phyloP scores from a whole-genome alignment of 2,888 invertebrate genomes.

The Drosophila multiciliata region DNA sequence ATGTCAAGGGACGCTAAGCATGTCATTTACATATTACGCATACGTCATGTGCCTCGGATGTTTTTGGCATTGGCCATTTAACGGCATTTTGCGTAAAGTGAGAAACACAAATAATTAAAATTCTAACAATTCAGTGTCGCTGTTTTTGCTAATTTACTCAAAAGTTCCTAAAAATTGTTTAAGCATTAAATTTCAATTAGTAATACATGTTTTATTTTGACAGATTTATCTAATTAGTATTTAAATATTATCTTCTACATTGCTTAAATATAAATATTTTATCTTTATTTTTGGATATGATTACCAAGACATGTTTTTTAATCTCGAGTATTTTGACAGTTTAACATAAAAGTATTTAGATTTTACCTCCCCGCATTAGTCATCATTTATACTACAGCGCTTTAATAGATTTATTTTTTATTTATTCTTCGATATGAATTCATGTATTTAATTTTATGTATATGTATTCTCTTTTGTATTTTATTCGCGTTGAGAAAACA shows the following conservation, averaged over 20 bases:
- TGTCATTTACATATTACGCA: slow-evolving; percentile 63
- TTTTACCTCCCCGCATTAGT: slow-evolving; percentile 34
- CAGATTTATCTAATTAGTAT: too few species aligned
- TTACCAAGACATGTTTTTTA: not conserved
- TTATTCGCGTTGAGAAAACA: slow-evolving; percentile 5
- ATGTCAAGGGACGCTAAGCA: slow-evolving; percentile 65
- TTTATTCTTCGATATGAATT: slow-evolving; percentile 57
- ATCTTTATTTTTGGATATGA: too few species aligned
- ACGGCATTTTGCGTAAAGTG: slow-evolving; percentile 30
- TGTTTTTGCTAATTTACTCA: slow-evolving; percentile 25
- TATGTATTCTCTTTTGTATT: slow-evolving; percentile 9
- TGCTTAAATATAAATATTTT: too few species aligned
- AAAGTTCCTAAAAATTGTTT: not conserved
- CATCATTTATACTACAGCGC: slow-evolving; percentile 27
- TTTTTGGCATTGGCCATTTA: slow-evolving; percentile 61
- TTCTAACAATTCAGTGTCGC: slow-evolving; percentile 24
- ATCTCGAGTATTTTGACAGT: not conserved
- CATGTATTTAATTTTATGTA: slow-evolving; percentile 20
- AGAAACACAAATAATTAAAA: slow-evolving; percentile 14
- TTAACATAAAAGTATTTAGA: not conserved
- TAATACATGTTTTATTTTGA: too few species aligned
- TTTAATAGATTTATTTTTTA: slow-evolving; percentile 22
- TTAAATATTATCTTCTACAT: too few species aligned
- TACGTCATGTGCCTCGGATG: slow-evolving; percentile 64
- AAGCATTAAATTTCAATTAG: not conserved